Conservation (phyloP, 2,888 invertebrate genomes). For the Leucophenga maculata region DNA sequence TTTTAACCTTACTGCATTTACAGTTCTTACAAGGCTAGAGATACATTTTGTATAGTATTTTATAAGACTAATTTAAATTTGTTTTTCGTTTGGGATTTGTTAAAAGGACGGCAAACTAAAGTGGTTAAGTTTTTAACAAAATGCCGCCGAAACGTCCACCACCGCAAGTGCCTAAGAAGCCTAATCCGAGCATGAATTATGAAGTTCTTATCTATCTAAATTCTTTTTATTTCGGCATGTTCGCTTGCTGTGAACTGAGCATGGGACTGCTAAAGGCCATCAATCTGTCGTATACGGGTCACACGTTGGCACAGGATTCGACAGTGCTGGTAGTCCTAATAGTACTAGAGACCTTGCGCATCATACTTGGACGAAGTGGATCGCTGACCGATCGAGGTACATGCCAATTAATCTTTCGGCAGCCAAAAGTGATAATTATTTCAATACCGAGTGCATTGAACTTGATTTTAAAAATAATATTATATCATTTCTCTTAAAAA, state of each 20-base stretch:
- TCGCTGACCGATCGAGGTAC: slow-evolving; percentile 69
- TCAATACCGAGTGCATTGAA: too few relatives aligned
- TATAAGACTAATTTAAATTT: too few relatives aligned
- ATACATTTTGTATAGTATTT: not conserved
- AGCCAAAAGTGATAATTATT: too few relatives aligned
- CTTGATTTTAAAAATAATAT: too few relatives aligned
- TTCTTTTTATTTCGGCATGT: slow-evolving; percentile 90
- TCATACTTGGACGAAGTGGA: slow-evolving; percentile 88
- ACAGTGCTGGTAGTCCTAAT: slow-evolving; percentile 84
- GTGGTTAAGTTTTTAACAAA: slow-evolving; percentile 3
- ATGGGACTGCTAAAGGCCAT: slow-evolving; percentile 86
- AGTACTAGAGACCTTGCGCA: slow-evolving; percentile 85
- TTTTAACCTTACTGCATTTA: not conserved
- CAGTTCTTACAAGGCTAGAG: not conserved
- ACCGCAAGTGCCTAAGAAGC: slow-evolving; percentile 72
- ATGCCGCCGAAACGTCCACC: slow-evolving; percentile 65
- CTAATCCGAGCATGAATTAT: slow-evolving; percentile 85
- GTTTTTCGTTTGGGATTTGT: not conserved
- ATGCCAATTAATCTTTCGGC: not conserved
- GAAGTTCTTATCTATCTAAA: slow-evolving; percentile 88
- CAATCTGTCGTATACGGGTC: slow-evolving; percentile 84
- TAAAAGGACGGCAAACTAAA: not conserved
- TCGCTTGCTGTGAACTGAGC: slow-evolving; percentile 85
- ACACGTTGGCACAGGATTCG: slow-evolving; percentile 84
- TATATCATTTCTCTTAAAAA: too few relatives aligned